Percentiles rank a stretch among this genome's conserved stretches.
phyloP scores from a whole-genome alignment of 2,797 vertebrate genomes.

The Chaenodraco wilsoni region DNA sequence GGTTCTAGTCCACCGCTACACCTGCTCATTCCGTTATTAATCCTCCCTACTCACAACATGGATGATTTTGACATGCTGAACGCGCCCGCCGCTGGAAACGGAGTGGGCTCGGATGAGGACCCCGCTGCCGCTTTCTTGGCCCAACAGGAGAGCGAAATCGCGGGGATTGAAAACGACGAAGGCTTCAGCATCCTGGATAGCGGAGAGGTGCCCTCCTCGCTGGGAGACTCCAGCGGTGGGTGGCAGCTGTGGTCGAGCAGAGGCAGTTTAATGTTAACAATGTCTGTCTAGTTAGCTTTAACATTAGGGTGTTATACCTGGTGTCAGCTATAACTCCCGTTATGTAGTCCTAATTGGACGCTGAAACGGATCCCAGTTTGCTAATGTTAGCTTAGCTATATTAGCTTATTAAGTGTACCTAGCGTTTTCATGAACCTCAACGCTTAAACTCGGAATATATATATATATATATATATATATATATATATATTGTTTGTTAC shows the following conservation, averaged over 20 bases:
- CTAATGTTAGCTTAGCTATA: constrained; percentile 54
- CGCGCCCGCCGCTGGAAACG: constrained; percentile 84
- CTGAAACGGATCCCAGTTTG: neutral
- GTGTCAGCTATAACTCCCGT: too few species aligned
- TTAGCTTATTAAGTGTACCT: constrained; percentile 33
- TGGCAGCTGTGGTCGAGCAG: neutral
- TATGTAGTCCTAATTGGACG: neutral
- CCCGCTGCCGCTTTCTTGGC: constrained; percentile 94
- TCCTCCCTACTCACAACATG: constrained; percentile 65
- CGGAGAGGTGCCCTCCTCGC: constrained; percentile 87
- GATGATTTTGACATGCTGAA: constrained; percentile 87
- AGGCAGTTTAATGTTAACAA: neutral
- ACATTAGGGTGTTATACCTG: accelerated
- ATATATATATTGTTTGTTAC: too few species aligned
- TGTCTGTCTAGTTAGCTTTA: accelerated
- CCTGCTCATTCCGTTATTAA: constrained; percentile 34
- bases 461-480: too few species aligned
- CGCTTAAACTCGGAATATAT: too few species aligned
- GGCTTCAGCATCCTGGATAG: constrained; percentile 94
- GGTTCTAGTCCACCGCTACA: constrained; percentile 51
- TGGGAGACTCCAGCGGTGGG: constrained; percentile 74
- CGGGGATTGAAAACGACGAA: constrained; percentile 95
- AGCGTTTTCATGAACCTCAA: neutral
- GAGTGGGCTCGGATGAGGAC: constrained; percentile 86
- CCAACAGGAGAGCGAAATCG: constrained; percentile 95